These are phyloP conservation scores for Distichodus sexfasciatus DNA, from an alignment of 2,797 vertebrate genomes.

Conservation along the genomic window DNA sequence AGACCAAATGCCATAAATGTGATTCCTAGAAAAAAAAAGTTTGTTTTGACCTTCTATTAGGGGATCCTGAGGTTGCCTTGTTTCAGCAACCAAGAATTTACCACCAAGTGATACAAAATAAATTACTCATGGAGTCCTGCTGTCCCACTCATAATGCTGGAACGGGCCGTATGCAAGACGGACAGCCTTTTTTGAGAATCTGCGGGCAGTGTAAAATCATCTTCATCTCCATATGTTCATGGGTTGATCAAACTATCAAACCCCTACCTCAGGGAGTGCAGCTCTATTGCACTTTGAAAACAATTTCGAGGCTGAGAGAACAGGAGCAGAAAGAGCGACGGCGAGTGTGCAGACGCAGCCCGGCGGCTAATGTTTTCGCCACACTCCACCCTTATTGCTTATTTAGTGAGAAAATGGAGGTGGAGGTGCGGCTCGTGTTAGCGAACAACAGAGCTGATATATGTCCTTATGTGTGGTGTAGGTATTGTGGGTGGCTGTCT, in stretches of 20 bases:
- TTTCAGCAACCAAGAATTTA: no score
- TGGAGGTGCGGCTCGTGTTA: neutral
- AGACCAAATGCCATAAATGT: no score
- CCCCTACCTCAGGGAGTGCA: constrained; percentile 8
- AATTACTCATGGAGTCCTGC: no score
- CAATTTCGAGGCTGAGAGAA: constrained; percentile 12
- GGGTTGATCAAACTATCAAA: constrained; percentile 30
- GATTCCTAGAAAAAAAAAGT: no score
- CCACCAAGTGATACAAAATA: no score
- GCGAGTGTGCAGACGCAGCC: neutral
- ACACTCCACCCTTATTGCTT: neutral
- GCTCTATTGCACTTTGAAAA: constrained; percentile 13
- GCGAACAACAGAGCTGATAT: neutral
- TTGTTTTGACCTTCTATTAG: no score
- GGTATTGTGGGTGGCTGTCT: neutral
- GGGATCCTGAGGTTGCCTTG: no score
- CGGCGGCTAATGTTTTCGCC: neutral
- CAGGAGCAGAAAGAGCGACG: neutral
- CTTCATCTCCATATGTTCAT: constrained; percentile 16
- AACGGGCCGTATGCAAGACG: no score
- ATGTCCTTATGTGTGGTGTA: no score
- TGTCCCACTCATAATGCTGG: neutral
- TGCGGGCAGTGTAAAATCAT: neutral
- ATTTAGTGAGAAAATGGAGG: constrained; percentile 3
- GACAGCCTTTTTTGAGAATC: neutral